These are phyloP conservation scores for Dendroctonus ponderosae DNA, from an alignment of 1,140 invertebrate genomes.

Conservation along the genomic window DNA sequence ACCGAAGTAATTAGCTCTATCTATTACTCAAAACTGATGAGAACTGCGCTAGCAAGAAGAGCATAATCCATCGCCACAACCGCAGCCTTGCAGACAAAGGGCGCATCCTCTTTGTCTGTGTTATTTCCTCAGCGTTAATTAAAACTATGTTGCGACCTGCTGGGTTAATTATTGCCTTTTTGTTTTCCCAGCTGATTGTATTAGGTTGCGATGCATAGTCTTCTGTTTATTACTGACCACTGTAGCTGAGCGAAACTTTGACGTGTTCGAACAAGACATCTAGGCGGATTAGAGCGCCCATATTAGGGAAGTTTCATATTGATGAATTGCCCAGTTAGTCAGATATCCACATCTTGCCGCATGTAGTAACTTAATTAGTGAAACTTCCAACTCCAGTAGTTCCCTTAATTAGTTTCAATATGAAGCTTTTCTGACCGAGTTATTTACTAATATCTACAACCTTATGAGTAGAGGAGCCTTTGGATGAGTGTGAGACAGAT, in stretches of 20 bases:
- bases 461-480: no score
- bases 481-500: no score
- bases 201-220: not conserved
- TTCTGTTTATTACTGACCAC: not conserved
- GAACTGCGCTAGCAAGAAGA: slow-evolving; percentile 9
- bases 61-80: slow-evolving; percentile 12
- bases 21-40: slow-evolving; percentile 14
- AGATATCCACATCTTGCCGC: no score
- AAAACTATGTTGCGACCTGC: slow-evolving; percentile 14
- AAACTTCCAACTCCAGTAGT: no score
- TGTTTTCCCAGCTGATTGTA: not conserved
- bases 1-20: slow-evolving; percentile 10
- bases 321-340: not conserved
- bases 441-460: no score
- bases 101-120: slow-evolving; percentile 15
- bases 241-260: not conserved
- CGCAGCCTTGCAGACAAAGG: slow-evolving; percentile 14
- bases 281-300: no score
- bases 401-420: no score
- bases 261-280: no score
- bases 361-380: no score
- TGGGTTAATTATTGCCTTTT: slow-evolving; percentile 8
- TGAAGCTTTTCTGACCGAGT: no score
- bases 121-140: slow-evolving; percentile 16
- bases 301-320: not conserved